Conservation (phyloP, 2,888 invertebrate genomes). For the Agonopterix arenella region DNA sequence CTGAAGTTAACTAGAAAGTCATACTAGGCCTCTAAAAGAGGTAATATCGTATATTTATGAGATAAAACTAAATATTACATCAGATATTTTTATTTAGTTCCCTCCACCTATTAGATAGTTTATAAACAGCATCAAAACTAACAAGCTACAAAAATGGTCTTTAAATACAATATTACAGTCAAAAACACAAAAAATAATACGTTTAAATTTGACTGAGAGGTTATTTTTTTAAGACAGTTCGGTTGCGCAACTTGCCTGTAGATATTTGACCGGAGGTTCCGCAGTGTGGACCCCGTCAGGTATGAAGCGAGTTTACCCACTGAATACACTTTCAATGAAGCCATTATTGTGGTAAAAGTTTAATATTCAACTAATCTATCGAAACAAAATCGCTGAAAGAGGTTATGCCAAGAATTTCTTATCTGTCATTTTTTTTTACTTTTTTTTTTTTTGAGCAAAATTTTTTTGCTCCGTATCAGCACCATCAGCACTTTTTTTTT, state of each 20-base stretch:
- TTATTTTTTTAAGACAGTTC: constrained; percentile 25
- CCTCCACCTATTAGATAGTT: too few species aligned
- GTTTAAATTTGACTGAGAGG: constrained; percentile 18
- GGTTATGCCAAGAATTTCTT: constrained; percentile 38
- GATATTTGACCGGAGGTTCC: constrained; percentile 50
- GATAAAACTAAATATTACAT: too few species aligned
- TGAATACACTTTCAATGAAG: constrained; percentile 68
- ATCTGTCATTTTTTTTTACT: constrained; percentile 17
- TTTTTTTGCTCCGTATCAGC: background rate
- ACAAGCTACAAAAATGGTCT: too few species aligned
- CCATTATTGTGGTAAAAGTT: constrained; percentile 44
- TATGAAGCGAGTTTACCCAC: constrained; percentile 65
- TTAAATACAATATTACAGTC: too few species aligned
- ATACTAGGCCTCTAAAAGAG: too few species aligned
- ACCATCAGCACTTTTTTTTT: too few species aligned
- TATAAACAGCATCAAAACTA: too few species aligned
- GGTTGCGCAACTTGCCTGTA: constrained; percentile 75
- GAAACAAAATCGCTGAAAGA: constrained; percentile 17
- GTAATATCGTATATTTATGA: too few species aligned
- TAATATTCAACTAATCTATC: constrained; percentile 19
- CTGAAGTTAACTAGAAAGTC: too few species aligned
- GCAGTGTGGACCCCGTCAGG: constrained; percentile 61
- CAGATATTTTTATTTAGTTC: too few species aligned
- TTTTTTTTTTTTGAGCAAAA: background rate
- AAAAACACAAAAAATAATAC: too few species aligned